Evolutionary conservation across 2,113 vertebrate genomes (phyloP), one percentile per base, ranked within the genome.

Genomic region (Aplodontia rufa): DNA sequence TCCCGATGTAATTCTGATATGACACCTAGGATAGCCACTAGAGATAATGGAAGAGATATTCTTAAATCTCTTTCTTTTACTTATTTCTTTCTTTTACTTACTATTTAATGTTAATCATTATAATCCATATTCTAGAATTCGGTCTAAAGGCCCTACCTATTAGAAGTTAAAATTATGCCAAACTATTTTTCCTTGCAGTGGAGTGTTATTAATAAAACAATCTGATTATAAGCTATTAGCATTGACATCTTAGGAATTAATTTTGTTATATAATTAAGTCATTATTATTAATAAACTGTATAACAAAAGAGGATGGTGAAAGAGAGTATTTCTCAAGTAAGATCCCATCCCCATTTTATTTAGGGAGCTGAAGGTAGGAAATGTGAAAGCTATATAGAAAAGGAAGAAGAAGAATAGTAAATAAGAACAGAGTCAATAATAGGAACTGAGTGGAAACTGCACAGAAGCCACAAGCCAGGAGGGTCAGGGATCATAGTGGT

Each of bases 91-190:
- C 24, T 19, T 78, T 94, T 51, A 12, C 28, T 60, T 80, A 58
- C 32, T 86, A 42, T 87, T 94, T 71, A 74, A 75, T 83, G 89
- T 94, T 94, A 86, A 47, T 76, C 22, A 49, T 93, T 71, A 7
- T 12, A 86, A 64, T 68, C 42, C 32, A 68, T 51, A 66, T 87
- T 92, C 85, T 80, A 94, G 86, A 75, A 91, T 90, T 75, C 55
- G 93, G 28, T 68, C 19, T 11, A 37, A 62, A 89, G 58, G 7
- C 17, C 66, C 64, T 90, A 62, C 58, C 32, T 79, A 35, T 74
- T 35, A 40, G 22, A 84, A 71, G 55, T 74, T 93, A 88, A 93
- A 84, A 83, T 79, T 47, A 64, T 72, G 28, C 20, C 55, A 75
- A 53, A 47, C 22, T 84, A 12, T 81, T 86, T 83, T 85, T 76